A percentile compares a stretch with the other conserved stretches of the same genome.
Evolutionary conservation across 2,888 invertebrate species (phyloP).

Genomic region (Timandra comae): DNA sequence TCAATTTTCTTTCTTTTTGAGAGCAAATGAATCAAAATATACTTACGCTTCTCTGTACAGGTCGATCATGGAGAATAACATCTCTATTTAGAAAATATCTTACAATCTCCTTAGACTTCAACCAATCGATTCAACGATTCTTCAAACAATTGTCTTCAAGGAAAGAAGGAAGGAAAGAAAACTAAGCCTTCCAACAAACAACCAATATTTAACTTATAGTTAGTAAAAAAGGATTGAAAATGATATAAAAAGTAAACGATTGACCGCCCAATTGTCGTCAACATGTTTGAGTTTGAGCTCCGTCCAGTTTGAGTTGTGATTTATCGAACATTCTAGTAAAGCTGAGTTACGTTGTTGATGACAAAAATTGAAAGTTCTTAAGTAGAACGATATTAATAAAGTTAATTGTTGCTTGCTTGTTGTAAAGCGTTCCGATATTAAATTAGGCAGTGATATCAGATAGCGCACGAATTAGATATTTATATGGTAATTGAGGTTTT

Average conservation of each 20-base stretch:
- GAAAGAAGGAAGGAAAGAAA: too few relatives aligned
- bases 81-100: too few relatives aligned
- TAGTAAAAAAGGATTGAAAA: constrained; percentile 24
- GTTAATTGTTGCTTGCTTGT: neutral
- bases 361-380: neutral
- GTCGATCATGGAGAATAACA: too few relatives aligned
- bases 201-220: constrained; percentile 14
- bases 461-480: too few relatives aligned
- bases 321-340: constrained; percentile 13
- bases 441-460: too few relatives aligned
- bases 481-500: neutral
- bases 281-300: constrained; percentile 39
- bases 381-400: neutral
- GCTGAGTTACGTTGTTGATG: neutral
- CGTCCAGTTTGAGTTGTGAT: constrained; percentile 32
- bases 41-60: too few relatives aligned
- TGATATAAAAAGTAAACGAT: constrained; percentile 9
- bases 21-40: too few relatives aligned
- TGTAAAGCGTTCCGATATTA: neutral
- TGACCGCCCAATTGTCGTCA: constrained; percentile 20
- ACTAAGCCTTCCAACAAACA: constrained; percentile 6
- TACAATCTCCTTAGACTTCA: too few relatives aligned
- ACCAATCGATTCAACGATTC: too few relatives aligned
- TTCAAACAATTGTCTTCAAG: too few relatives aligned
- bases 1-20: too few relatives aligned